Conservation (phyloP, 2,888 invertebrate species). For the Spisula subtruncata region DNA sequence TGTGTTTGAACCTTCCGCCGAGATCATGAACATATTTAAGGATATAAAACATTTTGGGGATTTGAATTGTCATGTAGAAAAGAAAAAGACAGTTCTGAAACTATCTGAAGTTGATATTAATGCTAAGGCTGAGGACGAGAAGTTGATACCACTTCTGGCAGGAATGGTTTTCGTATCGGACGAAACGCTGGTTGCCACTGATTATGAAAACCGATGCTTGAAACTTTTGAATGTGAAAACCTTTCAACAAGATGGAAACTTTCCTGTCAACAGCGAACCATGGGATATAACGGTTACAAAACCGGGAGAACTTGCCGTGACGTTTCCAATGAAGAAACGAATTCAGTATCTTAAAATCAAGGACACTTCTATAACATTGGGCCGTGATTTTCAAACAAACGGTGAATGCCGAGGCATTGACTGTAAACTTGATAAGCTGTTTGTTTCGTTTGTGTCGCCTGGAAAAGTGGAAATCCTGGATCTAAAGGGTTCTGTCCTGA, state of each 20-base stretch:
- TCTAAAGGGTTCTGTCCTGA: background rate
- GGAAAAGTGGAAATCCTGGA: slow-evolving; percentile 39
- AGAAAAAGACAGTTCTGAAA: slow-evolving; percentile 30
- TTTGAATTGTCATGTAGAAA: slow-evolving; percentile 13
- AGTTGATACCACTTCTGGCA: slow-evolving; percentile 32
- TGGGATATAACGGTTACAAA: slow-evolving; percentile 27
- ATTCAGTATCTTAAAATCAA: slow-evolving; percentile 19
- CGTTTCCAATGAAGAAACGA: slow-evolving; percentile 30
- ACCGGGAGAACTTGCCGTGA: slow-evolving; percentile 8
- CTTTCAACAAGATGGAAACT: background rate
- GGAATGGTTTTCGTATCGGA: slow-evolving; percentile 35
- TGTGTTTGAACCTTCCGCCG: slow-evolving; percentile 20
- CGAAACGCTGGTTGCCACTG: slow-evolving; percentile 27
- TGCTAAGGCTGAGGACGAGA: slow-evolving; percentile 30
- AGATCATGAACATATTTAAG: slow-evolving; percentile 9
- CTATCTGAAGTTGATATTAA: slow-evolving; percentile 30
- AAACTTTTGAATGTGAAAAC: slow-evolving; percentile 15
- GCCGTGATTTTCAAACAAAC: background rate
- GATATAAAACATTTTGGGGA: slow-evolving; percentile 21
- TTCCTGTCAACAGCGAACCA: slow-evolving; percentile 35
- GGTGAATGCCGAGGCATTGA: slow-evolving; percentile 38
- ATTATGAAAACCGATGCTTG: slow-evolving; percentile 39
- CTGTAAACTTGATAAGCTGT: background rate
- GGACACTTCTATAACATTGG: background rate
- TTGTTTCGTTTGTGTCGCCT: slow-evolving; percentile 28